Conservation (phyloP, 2,888 invertebrate genomes). For the Drosophila neotestacea region DNA sequence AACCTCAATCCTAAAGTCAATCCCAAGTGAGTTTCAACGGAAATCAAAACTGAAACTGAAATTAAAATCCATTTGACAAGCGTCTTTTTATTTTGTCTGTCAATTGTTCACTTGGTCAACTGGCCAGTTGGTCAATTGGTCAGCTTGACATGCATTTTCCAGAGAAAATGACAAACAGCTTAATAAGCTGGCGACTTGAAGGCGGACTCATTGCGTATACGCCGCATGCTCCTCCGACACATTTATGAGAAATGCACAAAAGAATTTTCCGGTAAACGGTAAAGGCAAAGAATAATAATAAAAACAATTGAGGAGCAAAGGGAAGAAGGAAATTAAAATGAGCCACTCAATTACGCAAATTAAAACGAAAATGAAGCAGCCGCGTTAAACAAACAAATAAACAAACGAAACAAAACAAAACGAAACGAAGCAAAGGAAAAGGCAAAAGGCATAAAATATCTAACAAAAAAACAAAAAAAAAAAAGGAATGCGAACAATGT, state of each 20-base stretch:
- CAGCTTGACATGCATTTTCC: slow-evolving; percentile 29
- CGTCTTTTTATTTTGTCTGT: slow-evolving; percentile 12
- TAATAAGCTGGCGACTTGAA: slow-evolving; percentile 35
- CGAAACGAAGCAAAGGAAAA: slow-evolving; percentile 31
- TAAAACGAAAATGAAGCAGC: slow-evolving; percentile 75
- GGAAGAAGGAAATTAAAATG: slow-evolving; percentile 66
- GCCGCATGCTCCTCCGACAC: slow-evolving; percentile 52
- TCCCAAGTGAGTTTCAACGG: neutral
- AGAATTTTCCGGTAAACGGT: slow-evolving; percentile 18
- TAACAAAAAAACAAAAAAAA: neutral
- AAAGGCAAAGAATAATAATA: neutral
- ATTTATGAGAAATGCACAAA: slow-evolving; percentile 46
- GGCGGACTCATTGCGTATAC: slow-evolving; percentile 35
- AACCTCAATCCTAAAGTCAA: neutral
- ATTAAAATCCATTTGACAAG: slow-evolving; percentile 23
- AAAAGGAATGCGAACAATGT: slow-evolving; percentile 56
- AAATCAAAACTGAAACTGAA: slow-evolving; percentile 18
- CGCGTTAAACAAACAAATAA: slow-evolving; percentile 61
- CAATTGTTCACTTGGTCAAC: slow-evolving; percentile 33
- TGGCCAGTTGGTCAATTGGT: slow-evolving; percentile 10
- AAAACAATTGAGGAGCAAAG: neutral
- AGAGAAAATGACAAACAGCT: slow-evolving; percentile 30
- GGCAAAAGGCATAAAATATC: slow-evolving; percentile 21
- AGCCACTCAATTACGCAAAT: slow-evolving; percentile 81
- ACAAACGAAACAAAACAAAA: slow-evolving; percentile 34